Percentiles rank a stretch among this genome's conserved stretches.
Conservation (phyloP, 2,113 vertebrate genomes). For the Guaruba guarouba region DNA sequence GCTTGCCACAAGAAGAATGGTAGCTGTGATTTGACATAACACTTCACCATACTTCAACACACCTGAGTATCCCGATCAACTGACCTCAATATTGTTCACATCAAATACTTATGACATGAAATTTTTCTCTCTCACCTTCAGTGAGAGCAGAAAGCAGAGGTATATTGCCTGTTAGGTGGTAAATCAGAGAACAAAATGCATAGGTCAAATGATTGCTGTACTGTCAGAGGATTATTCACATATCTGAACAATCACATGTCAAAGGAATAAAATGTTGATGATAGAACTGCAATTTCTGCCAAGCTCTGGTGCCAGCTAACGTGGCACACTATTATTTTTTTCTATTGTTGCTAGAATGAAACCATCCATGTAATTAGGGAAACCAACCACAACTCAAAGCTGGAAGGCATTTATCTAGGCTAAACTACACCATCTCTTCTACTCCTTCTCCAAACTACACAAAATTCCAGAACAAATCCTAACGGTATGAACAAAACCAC, state of each 20-base stretch:
- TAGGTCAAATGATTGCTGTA: not conserved
- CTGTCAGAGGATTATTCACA: not conserved
- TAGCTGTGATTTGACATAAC: not conserved
- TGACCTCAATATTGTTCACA: not conserved
- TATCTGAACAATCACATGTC: not conserved
- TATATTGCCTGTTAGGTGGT: not conserved
- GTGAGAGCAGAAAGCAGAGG: not conserved
- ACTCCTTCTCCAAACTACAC: not conserved
- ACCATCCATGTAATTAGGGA: not conserved
- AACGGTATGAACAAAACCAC: not conserved
- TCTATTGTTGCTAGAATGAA: not conserved
- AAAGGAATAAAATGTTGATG: not conserved
- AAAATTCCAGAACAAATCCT: not conserved
- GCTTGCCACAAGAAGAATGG: not conserved
- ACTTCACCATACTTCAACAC: not conserved
- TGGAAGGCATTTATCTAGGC: not conserved
- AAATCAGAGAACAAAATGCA: not conserved
- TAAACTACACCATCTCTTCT: not conserved
- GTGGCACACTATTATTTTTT: not conserved
- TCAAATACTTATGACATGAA: not conserved
- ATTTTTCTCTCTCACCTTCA: not conserved
- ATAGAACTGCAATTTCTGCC: not conserved
- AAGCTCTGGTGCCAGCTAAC: not conserved
- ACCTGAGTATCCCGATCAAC: not conserved
- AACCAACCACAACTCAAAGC: not conserved